Conservation (phyloP, 2,113 vertebrate species). For the Empidonax alnorum region DNA sequence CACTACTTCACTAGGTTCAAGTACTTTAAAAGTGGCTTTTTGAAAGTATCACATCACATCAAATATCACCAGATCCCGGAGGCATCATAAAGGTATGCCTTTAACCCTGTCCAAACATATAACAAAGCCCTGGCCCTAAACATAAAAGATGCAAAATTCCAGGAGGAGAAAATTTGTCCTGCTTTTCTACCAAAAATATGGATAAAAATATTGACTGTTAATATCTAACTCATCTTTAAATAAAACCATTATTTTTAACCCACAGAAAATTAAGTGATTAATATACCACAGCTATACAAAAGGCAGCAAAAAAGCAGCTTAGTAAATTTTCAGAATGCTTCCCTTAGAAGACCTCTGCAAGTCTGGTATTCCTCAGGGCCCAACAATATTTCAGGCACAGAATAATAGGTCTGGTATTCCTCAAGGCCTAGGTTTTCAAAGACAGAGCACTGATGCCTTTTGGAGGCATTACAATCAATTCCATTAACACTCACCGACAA, state of each 20-base stretch:
- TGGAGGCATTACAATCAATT: not conserved
- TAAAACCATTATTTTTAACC: not conserved
- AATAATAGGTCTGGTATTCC: conserved; percentile 35
- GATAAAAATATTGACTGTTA: not conserved
- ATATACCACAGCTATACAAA: not conserved
- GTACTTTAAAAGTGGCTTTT: not conserved
- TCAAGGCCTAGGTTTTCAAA: conserved; percentile 29
- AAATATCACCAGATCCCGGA: not conserved
- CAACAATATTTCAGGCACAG: not conserved
- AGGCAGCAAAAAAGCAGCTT: not conserved
- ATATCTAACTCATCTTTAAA: not conserved
- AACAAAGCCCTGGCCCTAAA: not conserved
- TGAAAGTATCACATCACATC: not conserved
- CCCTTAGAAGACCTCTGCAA: not conserved
- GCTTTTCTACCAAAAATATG: not conserved
- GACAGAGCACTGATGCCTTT: not conserved
- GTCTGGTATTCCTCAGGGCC: conserved; percentile 20
- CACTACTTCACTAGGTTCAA: not conserved
- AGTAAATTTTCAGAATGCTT: not conserved
- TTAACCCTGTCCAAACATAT: not conserved
- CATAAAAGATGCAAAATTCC: not conserved
- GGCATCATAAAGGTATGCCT: not conserved
- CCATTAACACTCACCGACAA: not conserved
- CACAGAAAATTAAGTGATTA: not conserved
- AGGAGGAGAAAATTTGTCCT: conserved; percentile 11